Evolutionary conservation across 2,113 vertebrate genomes (phyloP), one percentile per base, ranked within the genome.

Genomic region (Rhineura floridana): DNA sequence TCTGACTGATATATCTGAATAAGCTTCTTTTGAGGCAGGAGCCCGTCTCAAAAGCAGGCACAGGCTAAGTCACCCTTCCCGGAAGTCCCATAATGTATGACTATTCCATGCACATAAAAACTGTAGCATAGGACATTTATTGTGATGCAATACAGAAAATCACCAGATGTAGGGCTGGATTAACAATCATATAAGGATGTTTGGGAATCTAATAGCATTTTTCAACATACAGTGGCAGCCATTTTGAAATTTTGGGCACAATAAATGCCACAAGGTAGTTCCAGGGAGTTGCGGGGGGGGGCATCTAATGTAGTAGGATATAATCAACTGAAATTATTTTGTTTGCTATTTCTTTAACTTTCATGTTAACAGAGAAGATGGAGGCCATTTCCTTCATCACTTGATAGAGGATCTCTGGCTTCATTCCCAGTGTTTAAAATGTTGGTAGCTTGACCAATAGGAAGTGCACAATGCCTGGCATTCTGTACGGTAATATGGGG

Each of bases 101-200:
- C 55, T 59, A 59, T 59, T 59, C 55, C 55, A 59, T 59, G 6
- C 42, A 72, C 55, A 59, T 90, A 86, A 39, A 9, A 23, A 0
- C 42, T 55, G 11, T 52, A 1, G 28, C 59, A 33, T 23, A 6
- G 82, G 0, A 3, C 55, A 52, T 0, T 0, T 0, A 0, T 59
- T 85, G 12, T 1, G 12, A 50, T 83, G 25, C 50, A 50, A 70
- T 7, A 44, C 69, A n/a, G 69, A 39, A 78, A 25, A 2, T 28
- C 42, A 25, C 48, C 59, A 59, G 17, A 21, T 77, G 0, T 9
- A 1, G 21, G 7, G 0, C 44, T 73, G 19, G 15, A 2, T 3
- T 42, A 81, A 62, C 79, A n/a, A 82, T 33, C 30, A 4, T 33
- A 19, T 33, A 65, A 48, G 28, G 65, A 19, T 25, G 21, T 39